Evolutionary conservation across 2,888 invertebrate species (phyloP).

Genomic region (Sturmia bella): DNA sequence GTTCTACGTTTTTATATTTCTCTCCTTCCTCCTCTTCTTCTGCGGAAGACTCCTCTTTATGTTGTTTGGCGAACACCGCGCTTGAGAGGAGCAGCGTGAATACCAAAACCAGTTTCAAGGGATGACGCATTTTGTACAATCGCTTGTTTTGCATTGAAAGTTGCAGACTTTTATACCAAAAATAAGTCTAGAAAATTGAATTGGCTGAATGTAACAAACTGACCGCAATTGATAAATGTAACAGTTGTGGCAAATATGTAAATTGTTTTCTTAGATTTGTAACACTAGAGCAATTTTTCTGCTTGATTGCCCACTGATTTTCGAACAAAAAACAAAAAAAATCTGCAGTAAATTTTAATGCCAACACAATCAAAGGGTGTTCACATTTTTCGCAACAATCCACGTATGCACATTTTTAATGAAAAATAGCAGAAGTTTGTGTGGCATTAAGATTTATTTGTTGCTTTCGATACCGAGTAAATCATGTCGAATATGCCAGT

Average conservation of each 20-base stretch:
- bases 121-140: constrained; percentile 72
- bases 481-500: too few relatives aligned
- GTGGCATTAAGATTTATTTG: too few relatives aligned
- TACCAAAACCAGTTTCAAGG: constrained; percentile 76
- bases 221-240: constrained; percentile 55
- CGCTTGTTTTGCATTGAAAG: not conserved
- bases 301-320: constrained; percentile 56
- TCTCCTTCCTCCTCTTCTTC: constrained; percentile 79
- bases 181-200: not conserved
- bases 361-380: too few relatives aligned
- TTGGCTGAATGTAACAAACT: constrained; percentile 9
- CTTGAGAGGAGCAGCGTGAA: constrained; percentile 75
- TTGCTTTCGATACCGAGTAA: too few relatives aligned
- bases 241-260: constrained; percentile 26
- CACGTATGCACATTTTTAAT: too few relatives aligned
- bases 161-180: constrained; percentile 54
- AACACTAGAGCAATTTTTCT: constrained; percentile 59
- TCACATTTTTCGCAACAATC: too few relatives aligned
- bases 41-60: constrained; percentile 77
- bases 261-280: constrained; percentile 58
- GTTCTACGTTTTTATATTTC: constrained; percentile 78
- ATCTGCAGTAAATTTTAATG: too few relatives aligned
- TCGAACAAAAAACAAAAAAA: too few relatives aligned
- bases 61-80: constrained; percentile 74
- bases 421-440: too few relatives aligned